Base-by-base conservation (phyloP, 1,140 invertebrate genomes). In the Drosophila willistoni region DNA sequence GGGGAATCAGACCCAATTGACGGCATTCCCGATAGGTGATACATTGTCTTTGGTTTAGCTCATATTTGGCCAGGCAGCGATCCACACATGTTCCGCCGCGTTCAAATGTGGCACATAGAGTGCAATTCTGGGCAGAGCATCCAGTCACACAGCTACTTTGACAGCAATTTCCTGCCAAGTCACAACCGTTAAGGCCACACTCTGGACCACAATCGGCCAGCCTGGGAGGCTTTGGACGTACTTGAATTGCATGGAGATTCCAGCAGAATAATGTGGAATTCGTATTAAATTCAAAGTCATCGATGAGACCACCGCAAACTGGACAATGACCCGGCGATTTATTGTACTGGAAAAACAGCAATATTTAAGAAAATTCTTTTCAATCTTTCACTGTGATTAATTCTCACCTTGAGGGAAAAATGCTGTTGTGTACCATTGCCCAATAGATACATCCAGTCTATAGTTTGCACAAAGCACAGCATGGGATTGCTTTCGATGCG, bases 381-480 rank as follows among this genome's bases (percentile, higher is more conserved):
- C 39, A 39, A 34, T 2, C 9, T n/a, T 12, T 10, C 9, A 1
- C n/a, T 39, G 9, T 55, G 22, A 6, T 29, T 29, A 5, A 7
- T 29, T 29, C 55, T 44, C 12, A 91, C 90, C 73, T 81, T 90
- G 0, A 91, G 12, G 0, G 72, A 86, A 14, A 73, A 87, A 56
- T 78, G 77, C 68, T 92, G 81, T n/a, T 61, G 60, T 1, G 80
- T 82, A 0, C 47, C 69, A 66, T 92, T 95, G 90, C 68, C 93
- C 13, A 95, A 94, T 44, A 99, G 96, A 60, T 93, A 90, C 54
- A 95, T 93, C 98, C 98, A 99, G 92, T 99, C 95, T 19, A 99
- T 95, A 0, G 97, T 98, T 75, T 97, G 94, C 39, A 96, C 95
- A 92, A 97, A 99, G 92, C 98, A 99, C 12, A 99, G 93, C 60